These are phyloP conservation scores for Urocyon cinereoargenteus DNA, from an alignment of 2,797 vertebrate species.

Conservation along the genomic window DNA sequence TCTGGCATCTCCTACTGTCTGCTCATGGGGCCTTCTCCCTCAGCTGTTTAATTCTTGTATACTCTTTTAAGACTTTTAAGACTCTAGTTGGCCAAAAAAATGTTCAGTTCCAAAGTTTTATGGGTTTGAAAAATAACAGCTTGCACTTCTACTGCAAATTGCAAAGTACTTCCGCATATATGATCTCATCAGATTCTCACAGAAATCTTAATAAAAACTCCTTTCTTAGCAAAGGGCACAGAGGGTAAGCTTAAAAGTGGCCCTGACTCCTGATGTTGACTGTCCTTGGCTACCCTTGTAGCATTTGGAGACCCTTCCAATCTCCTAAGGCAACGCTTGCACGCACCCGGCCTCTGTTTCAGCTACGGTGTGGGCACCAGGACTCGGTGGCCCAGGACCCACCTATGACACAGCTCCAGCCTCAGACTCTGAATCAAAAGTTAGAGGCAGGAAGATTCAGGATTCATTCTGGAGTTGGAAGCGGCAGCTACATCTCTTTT, in stretches of 20 bases:
- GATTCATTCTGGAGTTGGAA: not conserved
- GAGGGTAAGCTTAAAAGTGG: not conserved
- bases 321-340: no score
- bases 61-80: not conserved
- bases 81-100: not conserved
- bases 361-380: no score
- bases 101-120: not conserved
- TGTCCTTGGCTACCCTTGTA: not conserved
- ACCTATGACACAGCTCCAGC: not conserved
- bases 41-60: not conserved
- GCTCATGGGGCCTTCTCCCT: not conserved
- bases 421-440: not conserved
- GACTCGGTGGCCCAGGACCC: not conserved
- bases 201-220: not conserved
- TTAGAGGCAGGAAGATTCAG: not conserved
- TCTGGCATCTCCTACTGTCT: not conserved
- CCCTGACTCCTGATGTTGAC: not conserved
- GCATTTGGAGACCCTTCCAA: not conserved
- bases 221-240: not conserved
- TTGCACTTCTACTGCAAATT: not conserved
- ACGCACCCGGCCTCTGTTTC: not conserved
- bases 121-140: not conserved
- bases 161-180: not conserved
- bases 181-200: not conserved
- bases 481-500: not conserved